Evolutionary conservation across 1,140 invertebrate species (phyloP), one percentile per base, ranked within the genome.

Genomic region (Neodiprion virginianus): DNA sequence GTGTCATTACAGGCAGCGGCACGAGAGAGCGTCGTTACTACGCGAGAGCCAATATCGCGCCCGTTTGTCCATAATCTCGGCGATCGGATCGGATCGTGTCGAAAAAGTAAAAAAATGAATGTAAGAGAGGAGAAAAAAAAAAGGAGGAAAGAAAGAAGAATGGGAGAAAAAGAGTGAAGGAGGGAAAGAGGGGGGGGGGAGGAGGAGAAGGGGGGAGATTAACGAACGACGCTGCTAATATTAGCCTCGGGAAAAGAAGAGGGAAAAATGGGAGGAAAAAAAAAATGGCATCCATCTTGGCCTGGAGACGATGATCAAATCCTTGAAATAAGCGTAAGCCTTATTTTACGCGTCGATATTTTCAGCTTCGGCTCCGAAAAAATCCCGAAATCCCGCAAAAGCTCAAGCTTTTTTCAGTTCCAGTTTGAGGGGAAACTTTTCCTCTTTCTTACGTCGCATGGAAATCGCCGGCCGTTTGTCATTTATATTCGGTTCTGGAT

Each of bases 21-120:
- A 65, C 12, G 61, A 17, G 61, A 65, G 12, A 65, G 12, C 61
- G 17, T 14, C 12, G 61, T 14, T 21, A 65, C 61, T 69, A 73
- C 80, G 80, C 77, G 79, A 79, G 74, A 81, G 74, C 77, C 73
- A 75, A 40, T 40, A 40, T 40, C 28, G 28, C 28, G 28, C 28
- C 28, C 28, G 28, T 40, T 40, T 40, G 28, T 40, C 28, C 28
- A 40, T 40, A 40, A 40, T 40, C 28, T 40, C 28, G 28, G 28
- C 28, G 28, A 40, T 40, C 28, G 28, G 28, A 40, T 40, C 28
- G 5, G 28, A 40, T 40, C 28, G 28, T 5, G 28, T 40, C 5
- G 28, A 40, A 40, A 40, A 40, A 5, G 28, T 40, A 40, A 40
- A 21, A 21, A 40, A 40, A 40, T 40, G 4, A 40, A 40, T 40